Percentiles rank a stretch among this genome's conserved stretches.
Conservation (phyloP, 1,140 invertebrate genomes). For the Zaprionus camerounensis region DNA sequence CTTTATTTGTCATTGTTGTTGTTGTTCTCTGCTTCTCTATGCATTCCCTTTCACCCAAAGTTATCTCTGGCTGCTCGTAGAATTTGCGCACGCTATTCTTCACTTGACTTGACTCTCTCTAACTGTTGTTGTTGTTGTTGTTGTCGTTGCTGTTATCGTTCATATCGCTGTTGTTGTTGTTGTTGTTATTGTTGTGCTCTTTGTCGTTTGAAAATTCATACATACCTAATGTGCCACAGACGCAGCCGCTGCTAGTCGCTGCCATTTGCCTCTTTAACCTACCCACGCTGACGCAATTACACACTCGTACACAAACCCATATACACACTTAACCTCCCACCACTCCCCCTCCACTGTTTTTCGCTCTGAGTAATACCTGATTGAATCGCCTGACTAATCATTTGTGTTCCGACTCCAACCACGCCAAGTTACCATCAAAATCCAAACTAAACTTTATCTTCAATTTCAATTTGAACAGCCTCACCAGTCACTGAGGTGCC, state of each 20-base stretch:
- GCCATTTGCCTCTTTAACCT: slow-evolving; percentile 25
- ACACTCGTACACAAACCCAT: slow-evolving; percentile 11
- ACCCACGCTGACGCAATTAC: not conserved
- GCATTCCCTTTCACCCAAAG: slow-evolving; percentile 15
- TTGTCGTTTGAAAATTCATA: slow-evolving; percentile 31
- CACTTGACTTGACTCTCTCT: slow-evolving; percentile 15
- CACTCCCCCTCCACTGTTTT: slow-evolving; percentile 10
- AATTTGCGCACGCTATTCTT: slow-evolving; percentile 17
- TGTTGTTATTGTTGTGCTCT: slow-evolving; percentile 42
- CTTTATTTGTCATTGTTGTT: slow-evolving; percentile 1
- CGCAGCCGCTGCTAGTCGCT: slow-evolving; percentile 31
- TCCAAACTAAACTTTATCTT: not conserved
- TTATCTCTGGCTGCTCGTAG: slow-evolving; percentile 19
- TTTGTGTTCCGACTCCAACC: slow-evolving; percentile 16
- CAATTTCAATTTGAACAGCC: slow-evolving; percentile 46
- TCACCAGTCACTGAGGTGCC: slow-evolving; percentile 64
- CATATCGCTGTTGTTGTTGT: slow-evolving; percentile 18
- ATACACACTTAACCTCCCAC: slow-evolving; percentile 1
- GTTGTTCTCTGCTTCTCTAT: slow-evolving; percentile 16
- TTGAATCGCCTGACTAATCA: slow-evolving; percentile 27
- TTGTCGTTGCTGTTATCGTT: slow-evolving; percentile 28
- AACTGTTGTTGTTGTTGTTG: slow-evolving; percentile 29
- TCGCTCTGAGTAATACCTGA: no score
- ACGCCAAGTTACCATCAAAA: not conserved
- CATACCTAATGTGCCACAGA: slow-evolving; percentile 8